phyloP scores from a whole-genome alignment of 2,113 vertebrate genomes.

The Chitala chitala region DNA sequence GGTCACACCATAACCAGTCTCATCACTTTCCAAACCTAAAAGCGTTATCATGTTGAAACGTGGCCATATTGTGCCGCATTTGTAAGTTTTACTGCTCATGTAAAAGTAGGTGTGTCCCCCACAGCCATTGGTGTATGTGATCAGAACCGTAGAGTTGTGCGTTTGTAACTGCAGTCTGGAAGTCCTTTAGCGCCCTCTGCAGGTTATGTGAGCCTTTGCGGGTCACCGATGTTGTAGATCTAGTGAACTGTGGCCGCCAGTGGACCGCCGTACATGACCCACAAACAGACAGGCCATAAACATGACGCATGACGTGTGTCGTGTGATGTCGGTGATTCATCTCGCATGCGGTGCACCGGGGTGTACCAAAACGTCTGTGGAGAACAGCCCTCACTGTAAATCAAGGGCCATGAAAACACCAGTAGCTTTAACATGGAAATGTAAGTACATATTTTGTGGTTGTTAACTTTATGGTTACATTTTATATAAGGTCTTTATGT shows the following conservation, averaged over 20 bases:
- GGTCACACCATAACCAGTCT: not conserved
- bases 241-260: not conserved
- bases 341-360: not conserved
- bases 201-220: conserved; percentile 29
- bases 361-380: not conserved
- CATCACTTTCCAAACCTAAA: too few relatives aligned
- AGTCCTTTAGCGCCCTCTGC: conserved; percentile 60
- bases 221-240: not conserved
- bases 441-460: conserved; percentile 68
- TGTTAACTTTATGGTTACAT: conserved; percentile 67
- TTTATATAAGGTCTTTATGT: conserved; percentile 71
- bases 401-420: conserved; percentile 52
- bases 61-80: too few relatives aligned
- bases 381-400: conserved; percentile 14
- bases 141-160: not conserved
- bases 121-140: conserved; percentile 22
- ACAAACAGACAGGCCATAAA: not conserved
- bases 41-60: not conserved
- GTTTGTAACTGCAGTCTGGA: conserved; percentile 15
- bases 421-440: conserved; percentile 56
- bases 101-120: not conserved
- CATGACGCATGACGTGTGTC: not conserved
- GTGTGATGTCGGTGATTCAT: conserved; percentile 2
- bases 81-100: too few relatives aligned
- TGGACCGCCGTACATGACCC: conserved; percentile 48